Percentiles rank a stretch among this genome's conserved stretches.
Evolutionary conservation across 2,113 vertebrate species (phyloP).

Genomic region (Mohoua ochrocephala): DNA sequence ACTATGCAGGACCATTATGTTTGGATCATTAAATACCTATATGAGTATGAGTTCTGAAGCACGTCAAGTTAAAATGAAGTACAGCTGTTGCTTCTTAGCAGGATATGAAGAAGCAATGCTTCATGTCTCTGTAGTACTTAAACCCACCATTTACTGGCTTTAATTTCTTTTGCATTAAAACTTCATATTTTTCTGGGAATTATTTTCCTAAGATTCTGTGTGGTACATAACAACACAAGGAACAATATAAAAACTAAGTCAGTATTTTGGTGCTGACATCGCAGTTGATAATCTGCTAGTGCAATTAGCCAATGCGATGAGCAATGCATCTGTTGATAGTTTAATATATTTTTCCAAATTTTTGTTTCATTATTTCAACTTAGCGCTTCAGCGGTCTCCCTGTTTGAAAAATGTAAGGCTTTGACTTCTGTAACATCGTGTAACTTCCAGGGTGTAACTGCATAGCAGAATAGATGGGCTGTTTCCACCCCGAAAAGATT

Average conservation of each 20-base stretch:
- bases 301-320: slow-evolving; percentile 12
- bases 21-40: slow-evolving; percentile 76
- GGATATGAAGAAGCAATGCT: slow-evolving; percentile 61
- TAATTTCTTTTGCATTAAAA: slow-evolving; percentile 68
- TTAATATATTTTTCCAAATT: not conserved
- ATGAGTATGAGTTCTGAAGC: slow-evolving; percentile 72
- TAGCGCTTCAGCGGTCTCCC: not conserved
- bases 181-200: slow-evolving; percentile 14
- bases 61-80: slow-evolving; percentile 69
- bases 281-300: not conserved
- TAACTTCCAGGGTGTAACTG: not conserved
- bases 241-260: not conserved
- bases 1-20: slow-evolving; percentile 77
- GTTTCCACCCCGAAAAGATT: not conserved
- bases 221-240: slow-evolving; percentile 25
- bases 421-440: not conserved
- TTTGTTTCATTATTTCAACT: slow-evolving; percentile 10
- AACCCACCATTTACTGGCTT: slow-evolving; percentile 48
- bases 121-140: slow-evolving; percentile 54
- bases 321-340: not conserved
- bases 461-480: not conserved
- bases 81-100: slow-evolving; percentile 69
- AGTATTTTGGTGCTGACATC: slow-evolving; percentile 1
- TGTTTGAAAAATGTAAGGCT: not conserved
- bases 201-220: slow-evolving; percentile 41